phyloP scores from a whole-genome alignment of 2,888 invertebrate genomes.

The Parnassius glacialis region DNA sequence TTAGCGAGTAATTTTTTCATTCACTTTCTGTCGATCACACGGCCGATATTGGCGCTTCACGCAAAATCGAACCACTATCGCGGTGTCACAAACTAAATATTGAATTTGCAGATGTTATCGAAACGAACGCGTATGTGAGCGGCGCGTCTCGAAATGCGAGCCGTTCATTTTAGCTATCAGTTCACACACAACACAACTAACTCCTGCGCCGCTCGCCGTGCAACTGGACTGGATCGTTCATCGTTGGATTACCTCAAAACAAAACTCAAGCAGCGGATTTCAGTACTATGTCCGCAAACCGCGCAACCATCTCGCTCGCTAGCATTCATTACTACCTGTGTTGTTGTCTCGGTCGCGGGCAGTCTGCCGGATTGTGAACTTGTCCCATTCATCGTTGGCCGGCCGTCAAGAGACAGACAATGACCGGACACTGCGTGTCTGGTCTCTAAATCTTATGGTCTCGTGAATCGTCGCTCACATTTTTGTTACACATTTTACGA shows the following conservation, averaged over 20 bases:
- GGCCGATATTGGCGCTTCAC: constrained; percentile 56
- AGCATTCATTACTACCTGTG: constrained; percentile 39
- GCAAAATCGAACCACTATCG: constrained; percentile 63
- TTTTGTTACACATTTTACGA: constrained; percentile 10
- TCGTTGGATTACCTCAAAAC: constrained; percentile 57
- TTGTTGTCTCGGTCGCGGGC: constrained; percentile 39
- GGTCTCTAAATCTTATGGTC: background rate
- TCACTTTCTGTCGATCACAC: constrained; percentile 73
- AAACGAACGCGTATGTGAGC: constrained; percentile 53
- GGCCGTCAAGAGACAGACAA: constrained; percentile 60
- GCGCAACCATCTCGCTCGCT: constrained; percentile 40
- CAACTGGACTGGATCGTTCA: constrained; percentile 56
- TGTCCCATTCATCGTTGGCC: constrained; percentile 66
- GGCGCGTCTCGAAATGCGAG: constrained; percentile 63
- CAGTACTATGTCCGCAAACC: constrained; percentile 47
- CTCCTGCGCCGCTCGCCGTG: constrained; percentile 64
- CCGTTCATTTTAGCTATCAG: constrained; percentile 52
- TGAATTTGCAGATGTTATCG: constrained; percentile 75
- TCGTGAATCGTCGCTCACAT: background rate
- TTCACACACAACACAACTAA: constrained; percentile 40
- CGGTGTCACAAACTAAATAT: constrained; percentile 69
- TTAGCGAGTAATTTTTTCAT: constrained; percentile 53
- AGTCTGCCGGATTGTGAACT: constrained; percentile 61
- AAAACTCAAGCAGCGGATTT: constrained; percentile 70
- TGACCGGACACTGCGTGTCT: constrained; percentile 35